phyloP scores from a whole-genome alignment of 2,888 invertebrate species.

The Stenodema calcarata region DNA sequence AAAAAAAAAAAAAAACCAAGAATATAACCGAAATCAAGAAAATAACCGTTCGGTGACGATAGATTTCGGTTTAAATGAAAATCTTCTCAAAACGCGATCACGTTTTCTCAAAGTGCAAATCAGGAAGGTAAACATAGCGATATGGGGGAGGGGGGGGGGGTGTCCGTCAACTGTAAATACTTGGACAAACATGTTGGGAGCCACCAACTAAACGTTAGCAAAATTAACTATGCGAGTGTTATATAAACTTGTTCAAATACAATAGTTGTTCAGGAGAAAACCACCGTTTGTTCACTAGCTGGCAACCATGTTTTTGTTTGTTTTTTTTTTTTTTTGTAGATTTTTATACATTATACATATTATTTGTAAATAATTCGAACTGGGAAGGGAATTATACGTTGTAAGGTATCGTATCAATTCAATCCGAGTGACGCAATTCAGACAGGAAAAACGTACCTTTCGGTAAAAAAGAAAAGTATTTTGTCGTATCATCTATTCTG shows the following conservation, averaged over 20 bases:
- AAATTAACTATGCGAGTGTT: slow-evolving; percentile 17
- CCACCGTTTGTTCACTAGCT: background rate
- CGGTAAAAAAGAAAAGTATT: too few relatives aligned
- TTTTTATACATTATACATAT: too few relatives aligned
- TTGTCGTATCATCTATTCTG: too few relatives aligned
- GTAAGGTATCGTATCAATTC: background rate
- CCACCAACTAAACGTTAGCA: background rate
- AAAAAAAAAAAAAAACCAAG: background rate
- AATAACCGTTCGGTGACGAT: background rate
- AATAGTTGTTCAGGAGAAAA: background rate
- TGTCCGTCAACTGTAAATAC: background rate
- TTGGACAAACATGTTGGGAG: background rate
- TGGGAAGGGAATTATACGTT: background rate
- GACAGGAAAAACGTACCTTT: background rate
- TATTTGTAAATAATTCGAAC: background rate
- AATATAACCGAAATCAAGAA: background rate
- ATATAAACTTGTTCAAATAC: background rate
- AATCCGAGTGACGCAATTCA: background rate
- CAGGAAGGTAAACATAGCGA: slow-evolving; percentile 23
- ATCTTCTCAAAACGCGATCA: background rate
- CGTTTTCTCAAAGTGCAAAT: background rate
- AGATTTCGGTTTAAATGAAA: background rate
- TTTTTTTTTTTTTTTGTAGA: too few relatives aligned
- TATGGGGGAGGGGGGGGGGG: background rate
- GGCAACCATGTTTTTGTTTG: background rate